Conservation (phyloP, 2,888 invertebrate genomes). For the Plagodis dolabraria region DNA sequence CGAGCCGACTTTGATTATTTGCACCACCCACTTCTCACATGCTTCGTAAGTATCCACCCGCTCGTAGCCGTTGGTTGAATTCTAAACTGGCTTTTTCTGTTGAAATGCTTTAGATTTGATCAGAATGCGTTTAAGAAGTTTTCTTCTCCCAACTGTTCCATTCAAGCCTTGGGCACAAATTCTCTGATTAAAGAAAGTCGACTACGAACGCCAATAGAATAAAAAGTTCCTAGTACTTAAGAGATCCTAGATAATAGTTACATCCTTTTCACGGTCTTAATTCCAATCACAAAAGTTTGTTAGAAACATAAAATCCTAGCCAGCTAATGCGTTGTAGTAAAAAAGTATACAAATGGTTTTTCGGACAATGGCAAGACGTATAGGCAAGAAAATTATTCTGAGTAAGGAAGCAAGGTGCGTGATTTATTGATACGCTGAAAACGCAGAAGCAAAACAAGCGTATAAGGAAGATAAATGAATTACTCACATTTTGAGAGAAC, state of each 20-base stretch:
- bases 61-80: no score
- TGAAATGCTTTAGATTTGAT: no score
- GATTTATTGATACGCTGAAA: conserved; percentile 76
- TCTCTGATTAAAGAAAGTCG: no score
- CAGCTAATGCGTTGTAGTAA: conserved; percentile 42
- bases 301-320: conserved; percentile 7
- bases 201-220: no score
- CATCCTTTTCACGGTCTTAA: not conserved
- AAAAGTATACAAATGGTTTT: conserved; percentile 58
- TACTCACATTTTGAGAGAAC: conserved; percentile 64
- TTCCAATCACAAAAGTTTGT: conserved; percentile 4
- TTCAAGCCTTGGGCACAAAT: no score
- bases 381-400: conserved; percentile 64
- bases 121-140: no score
- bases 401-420: conserved; percentile 71
- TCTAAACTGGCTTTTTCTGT: no score
- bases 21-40: no score
- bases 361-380: conserved; percentile 54
- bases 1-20: no score
- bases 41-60: no score
- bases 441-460: conserved; percentile 69
- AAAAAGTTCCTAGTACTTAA: no score
- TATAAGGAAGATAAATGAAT: conserved; percentile 79
- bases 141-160: no score
- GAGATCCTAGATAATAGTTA: not conserved